Evolutionary conservation across 2,797 vertebrate genomes (phyloP).

Genomic region (Crocidura indochinensis): DNA sequence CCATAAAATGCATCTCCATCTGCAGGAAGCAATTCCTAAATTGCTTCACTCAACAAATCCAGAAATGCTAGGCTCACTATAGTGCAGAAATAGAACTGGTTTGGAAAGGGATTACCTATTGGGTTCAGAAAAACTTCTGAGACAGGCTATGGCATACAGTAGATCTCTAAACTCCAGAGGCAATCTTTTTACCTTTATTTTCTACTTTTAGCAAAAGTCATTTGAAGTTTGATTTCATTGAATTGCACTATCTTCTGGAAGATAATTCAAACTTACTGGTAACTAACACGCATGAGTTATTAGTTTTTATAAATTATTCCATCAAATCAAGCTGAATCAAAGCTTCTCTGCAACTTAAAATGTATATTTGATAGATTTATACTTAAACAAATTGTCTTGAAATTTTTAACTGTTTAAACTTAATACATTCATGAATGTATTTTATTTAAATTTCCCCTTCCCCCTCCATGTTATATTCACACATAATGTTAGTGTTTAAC

Average conservation of each 20-base stretch:
- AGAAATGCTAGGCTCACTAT: conserved; percentile 66
- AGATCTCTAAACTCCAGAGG: conserved; percentile 40
- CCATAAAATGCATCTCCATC: conserved; percentile 82
- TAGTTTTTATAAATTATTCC: conserved; percentile 2
- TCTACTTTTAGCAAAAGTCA: conserved; percentile 33
- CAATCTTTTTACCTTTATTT: conserved; percentile 40
- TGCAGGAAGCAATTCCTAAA: conserved; percentile 83
- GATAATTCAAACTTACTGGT: conserved; percentile 8
- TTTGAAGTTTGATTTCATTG: conserved; percentile 69
- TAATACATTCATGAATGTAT: conserved; percentile 48
- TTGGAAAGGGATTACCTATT: conserved; percentile 76
- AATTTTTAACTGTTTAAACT: conserved; percentile 51
- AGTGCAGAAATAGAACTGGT: conserved; percentile 73
- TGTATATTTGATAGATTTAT: conserved; percentile 3
- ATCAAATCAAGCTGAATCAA: conserved; percentile 19
- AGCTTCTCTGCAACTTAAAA: conserved; percentile 59
- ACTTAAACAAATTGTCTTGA: conserved; percentile 54
- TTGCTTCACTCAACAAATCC: conserved; percentile 83
- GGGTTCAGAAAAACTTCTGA: conserved; percentile 68
- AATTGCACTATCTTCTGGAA: conserved; percentile 29
- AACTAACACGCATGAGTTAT: conserved; percentile 14
- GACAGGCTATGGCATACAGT: background rate
- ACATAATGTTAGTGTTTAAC: conserved; percentile 37
- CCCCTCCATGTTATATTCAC: background rate
- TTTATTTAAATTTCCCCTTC: background rate